Evolutionary conservation across 2,113 vertebrate genomes (phyloP), one percentile per base, ranked within the genome.

Genomic region (Cichladusa arquata): DNA sequence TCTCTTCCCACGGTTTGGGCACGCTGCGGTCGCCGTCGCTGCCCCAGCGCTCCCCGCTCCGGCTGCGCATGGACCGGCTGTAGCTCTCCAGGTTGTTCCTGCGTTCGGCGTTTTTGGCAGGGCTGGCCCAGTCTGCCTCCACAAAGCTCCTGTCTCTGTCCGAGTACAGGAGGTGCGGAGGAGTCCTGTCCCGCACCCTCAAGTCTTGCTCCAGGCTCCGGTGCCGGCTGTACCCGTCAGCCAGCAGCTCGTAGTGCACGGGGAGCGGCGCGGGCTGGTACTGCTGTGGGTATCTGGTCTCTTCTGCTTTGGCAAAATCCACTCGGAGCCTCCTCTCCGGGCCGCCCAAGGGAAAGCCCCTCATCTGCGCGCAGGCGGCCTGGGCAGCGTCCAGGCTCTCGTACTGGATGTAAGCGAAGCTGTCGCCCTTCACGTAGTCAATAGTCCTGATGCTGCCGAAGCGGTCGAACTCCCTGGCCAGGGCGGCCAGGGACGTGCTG

Each of bases 401-500:
- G 0, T 99, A 99, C 96, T 99, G 99, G 70, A 99, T 99, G 57
- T 99, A 99, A 4, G 99, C 99, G 54, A 99, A 99, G 77, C 98
- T 99, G 97, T 99, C 99, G 6, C 99, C 99, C 92, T 99, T 99
- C 47, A 99, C 98, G 2, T 99, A 99, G 96, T 99, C 99, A 40
- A 99, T 99, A 71, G 98, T 99, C 83, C 99, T 97, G 44, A 99
- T 99, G 95, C 99, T 99, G 10, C 99, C 99, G 6, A 99, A 99
- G 47, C 99, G 99, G 93, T 99, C 99, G 4, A 99, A 99, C 93
- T 99, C 99, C 11, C 99, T 98, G 2, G 99, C 99, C 48, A 99
- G 98, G 5, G 99, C 99, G 0, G 99, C 99, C 42, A 99, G 95
- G 0, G 99, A 99, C 19, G 98, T 99, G 45, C 98, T 99, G 0